These are phyloP conservation scores for Lepus americanus DNA, from an alignment of 2,113 vertebrate species.

Conservation along the genomic window DNA sequence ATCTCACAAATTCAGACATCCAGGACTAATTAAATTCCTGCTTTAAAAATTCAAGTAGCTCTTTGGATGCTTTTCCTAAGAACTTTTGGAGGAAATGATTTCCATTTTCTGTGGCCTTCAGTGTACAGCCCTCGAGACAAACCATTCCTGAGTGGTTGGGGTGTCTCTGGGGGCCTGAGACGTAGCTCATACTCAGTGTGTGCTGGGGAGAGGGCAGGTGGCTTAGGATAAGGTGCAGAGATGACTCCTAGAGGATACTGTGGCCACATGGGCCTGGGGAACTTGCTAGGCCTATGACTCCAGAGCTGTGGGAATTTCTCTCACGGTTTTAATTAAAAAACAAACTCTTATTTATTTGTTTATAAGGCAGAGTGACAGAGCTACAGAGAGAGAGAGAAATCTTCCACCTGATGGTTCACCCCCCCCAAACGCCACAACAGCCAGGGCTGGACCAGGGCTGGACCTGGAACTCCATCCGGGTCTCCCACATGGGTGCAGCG, in stretches of 20 bases:
- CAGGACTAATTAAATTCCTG: neutral
- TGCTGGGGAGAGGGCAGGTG: accelerated
- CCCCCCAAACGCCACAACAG: too few species aligned
- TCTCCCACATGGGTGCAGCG: too few species aligned
- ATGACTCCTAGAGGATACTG: neutral
- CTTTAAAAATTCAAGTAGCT: neutral
- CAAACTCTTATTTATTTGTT: too few species aligned
- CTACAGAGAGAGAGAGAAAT: too few species aligned
- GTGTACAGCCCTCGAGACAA: neutral
- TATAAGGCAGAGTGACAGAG: too few species aligned
- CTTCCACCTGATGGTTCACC: too few species aligned
- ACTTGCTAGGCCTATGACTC: neutral
- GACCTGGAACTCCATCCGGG: too few species aligned
- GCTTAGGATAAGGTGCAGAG: too few species aligned
- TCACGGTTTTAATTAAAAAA: too few species aligned
- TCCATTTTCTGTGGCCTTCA: neutral
- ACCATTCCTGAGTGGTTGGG: neutral
- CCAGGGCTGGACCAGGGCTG: too few species aligned
- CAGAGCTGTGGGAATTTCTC: neutral
- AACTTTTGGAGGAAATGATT: neutral
- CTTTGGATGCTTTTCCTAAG: neutral
- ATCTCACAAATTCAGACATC: neutral
- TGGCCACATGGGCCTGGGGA: neutral
- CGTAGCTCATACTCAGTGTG: neutral
- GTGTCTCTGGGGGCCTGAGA: neutral